These are phyloP conservation scores for Caenorhabditis virilis DNA, from an alignment of 2,888 invertebrate species.

Conservation along the genomic window DNA sequence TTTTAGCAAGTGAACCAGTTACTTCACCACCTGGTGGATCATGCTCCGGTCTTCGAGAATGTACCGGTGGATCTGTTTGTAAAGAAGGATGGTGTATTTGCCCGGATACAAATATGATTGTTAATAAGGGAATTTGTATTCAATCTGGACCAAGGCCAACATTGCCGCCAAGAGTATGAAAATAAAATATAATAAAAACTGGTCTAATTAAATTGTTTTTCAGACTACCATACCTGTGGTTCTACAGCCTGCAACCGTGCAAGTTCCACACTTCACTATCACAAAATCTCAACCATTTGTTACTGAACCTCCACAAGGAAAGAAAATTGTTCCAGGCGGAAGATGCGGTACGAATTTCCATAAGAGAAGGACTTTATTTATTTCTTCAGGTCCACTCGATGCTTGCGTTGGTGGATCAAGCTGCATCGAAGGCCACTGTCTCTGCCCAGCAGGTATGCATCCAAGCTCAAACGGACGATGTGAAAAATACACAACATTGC, in stretches of 20 bases:
- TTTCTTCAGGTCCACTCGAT: conserved; percentile 63
- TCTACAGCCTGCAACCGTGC: conserved; percentile 15
- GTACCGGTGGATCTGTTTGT: conserved; percentile 59
- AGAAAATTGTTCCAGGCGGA: conserved; percentile 58
- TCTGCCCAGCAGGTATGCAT: conserved; percentile 65
- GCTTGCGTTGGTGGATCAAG: conserved; percentile 63
- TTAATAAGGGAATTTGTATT: conserved; percentile 60
- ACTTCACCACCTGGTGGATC: conserved; percentile 66
- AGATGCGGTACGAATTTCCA: conserved; percentile 47
- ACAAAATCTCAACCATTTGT: conserved; percentile 29
- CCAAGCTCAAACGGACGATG: conserved; percentile 52
- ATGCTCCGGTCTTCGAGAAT: conserved; percentile 61
- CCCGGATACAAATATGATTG: conserved; percentile 64
- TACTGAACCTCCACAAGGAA: conserved; percentile 29
- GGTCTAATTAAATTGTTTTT: conserved; percentile 8
- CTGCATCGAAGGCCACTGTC: conserved; percentile 63
- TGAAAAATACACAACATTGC: conserved; percentile 40
- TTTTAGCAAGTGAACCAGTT: conserved; percentile 56
- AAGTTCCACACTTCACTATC: conserved; percentile 27
- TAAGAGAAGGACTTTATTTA: conserved; percentile 2
- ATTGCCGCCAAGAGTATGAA: conserved; percentile 39
- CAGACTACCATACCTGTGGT: conserved; percentile 28
- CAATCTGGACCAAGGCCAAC: conserved; percentile 50
- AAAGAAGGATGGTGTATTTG: conserved; percentile 67
- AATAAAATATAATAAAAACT: background rate